Conservation (phyloP, 2,113 vertebrate species). For the Ptyas mucosa region DNA sequence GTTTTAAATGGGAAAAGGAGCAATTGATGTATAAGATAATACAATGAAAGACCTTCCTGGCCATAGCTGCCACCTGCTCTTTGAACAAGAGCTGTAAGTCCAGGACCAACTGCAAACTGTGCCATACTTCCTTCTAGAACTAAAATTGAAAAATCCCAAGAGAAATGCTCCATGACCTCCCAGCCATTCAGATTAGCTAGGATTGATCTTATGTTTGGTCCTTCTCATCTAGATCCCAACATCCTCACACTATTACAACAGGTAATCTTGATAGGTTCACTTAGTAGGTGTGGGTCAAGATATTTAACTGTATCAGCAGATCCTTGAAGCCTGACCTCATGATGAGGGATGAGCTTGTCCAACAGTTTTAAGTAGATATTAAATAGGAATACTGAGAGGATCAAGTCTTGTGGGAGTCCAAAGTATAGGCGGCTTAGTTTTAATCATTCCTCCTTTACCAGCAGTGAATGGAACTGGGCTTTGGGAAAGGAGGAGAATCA, state of each 20-base stretch:
- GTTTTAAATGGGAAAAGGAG: not conserved
- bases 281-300: not conserved
- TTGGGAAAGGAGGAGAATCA: not conserved
- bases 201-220: not conserved
- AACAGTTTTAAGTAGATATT: not conserved
- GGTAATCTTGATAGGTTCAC: not conserved
- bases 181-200: not conserved
- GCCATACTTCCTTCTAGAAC: not conserved
- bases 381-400: not conserved
- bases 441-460: not conserved
- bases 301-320: not conserved
- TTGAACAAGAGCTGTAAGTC: not conserved
- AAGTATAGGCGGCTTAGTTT: not conserved
- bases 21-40: not conserved
- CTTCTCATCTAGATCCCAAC: not conserved
- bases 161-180: not conserved
- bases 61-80: not conserved
- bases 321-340: not conserved
- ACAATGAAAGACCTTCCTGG: not conserved
- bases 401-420: not conserved
- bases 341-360: not conserved
- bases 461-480: not conserved
- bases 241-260: not conserved
- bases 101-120: not conserved
- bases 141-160: not conserved